Evolutionary conservation across 1,140 invertebrate genomes (phyloP), one percentile per base, ranked within the genome.

Genomic region (Steinernema khuongi): DNA sequence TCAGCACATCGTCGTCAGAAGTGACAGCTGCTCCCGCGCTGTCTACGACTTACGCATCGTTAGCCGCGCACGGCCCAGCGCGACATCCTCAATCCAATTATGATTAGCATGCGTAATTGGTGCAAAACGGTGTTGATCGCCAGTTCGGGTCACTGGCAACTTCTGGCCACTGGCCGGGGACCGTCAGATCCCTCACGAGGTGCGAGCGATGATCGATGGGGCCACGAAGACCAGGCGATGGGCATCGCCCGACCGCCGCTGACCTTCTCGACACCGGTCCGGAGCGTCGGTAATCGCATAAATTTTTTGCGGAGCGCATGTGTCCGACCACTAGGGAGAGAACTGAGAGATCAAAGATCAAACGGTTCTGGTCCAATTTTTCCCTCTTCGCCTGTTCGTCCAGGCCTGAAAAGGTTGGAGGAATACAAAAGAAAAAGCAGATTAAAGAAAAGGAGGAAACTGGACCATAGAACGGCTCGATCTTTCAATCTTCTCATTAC

Each of bases 11-110:
- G 50, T 22, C 50, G n/a, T 60, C 50, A 60, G 26, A 60, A 7
- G 26, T 60, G 50, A 60, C 50, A 60, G 50, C 50, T 60, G 50
- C n/a, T n/a, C n/a, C n/a, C n/a, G n/a, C n/a, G n/a, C 50, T 60
- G 50, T 60, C 50, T 7, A 11, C 14, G 50, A 60, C 14, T 60
- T 22, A 22, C 50, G 50, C 50, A 60, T 60, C 50, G 26, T 60
- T 60, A 60, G 22, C 11, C 22, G 4, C 4, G 26, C 50, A 60
- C 14, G 19, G 22, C 14, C 14, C 14, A 22, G 7, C 50, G 50
- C 50, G 50, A 60, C 50, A 41, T 41, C n/a, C 7, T 41, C 36
- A 26, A 60, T 60, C 26, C 50, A 60, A 60, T 60, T 60, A 60
- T 22, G 4, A 60, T 60, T 60, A 60, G 14, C 50, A 60, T 26